phyloP scores from a whole-genome alignment of 2,888 invertebrate genomes.

The Polyommatus icarus region DNA sequence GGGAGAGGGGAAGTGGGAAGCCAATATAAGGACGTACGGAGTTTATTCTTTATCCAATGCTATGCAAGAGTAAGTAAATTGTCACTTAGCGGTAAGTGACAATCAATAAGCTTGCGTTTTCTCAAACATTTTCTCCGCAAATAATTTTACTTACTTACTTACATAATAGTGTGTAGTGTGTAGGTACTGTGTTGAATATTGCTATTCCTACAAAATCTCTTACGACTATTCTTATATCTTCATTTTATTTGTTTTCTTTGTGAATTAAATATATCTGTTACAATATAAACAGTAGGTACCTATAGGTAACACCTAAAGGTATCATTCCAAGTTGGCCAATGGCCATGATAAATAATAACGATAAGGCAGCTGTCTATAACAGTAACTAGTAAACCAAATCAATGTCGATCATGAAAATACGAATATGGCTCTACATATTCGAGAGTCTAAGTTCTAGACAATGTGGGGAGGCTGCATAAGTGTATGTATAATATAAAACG shows the following conservation, averaged over 20 bases:
- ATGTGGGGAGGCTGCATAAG: no score
- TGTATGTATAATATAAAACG: no score
- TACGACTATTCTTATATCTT: background rate
- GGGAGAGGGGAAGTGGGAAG: constrained; percentile 16
- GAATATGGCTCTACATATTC: no score
- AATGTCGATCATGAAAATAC: background rate
- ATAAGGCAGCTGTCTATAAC: no score
- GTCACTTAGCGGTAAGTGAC: constrained; percentile 31
- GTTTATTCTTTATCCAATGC: constrained; percentile 29
- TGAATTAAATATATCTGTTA: no score
- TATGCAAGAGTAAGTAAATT: constrained; percentile 29
- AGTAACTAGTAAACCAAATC: background rate
- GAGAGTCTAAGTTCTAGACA: no score
- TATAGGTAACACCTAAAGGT: no score
- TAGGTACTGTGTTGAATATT: background rate
- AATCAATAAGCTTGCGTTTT: constrained; percentile 22
- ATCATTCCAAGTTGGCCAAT: no score
- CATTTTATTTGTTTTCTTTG: background rate
- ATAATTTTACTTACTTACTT: background rate
- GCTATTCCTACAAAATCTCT: background rate
- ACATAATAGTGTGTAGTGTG: background rate
- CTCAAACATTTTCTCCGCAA: constrained; percentile 2
- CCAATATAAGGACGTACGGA: constrained; percentile 30
- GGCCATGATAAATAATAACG: no score
- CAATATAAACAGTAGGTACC: no score